Evolutionary conservation across 2,888 invertebrate species (phyloP).

Genomic region (Phymatocera aterrima): DNA sequence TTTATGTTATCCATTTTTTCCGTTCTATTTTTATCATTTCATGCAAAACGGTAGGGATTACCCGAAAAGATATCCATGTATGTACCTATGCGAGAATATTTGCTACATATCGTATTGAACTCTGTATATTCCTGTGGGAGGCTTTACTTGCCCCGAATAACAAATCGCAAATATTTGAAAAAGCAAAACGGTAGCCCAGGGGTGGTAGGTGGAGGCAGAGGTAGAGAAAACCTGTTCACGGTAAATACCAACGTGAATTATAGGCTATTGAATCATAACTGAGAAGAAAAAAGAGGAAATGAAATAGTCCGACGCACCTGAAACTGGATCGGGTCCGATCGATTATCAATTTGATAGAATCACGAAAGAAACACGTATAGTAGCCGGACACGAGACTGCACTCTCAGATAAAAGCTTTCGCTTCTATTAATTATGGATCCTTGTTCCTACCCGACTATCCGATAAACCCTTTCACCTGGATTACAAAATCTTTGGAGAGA

Average conservation of each 20-base stretch:
- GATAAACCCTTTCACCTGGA: slow-evolving; percentile 37
- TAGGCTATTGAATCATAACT: not conserved
- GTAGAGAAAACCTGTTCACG: not conserved
- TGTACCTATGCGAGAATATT: not conserved
- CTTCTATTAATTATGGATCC: slow-evolving; percentile 42
- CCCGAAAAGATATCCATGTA: not conserved
- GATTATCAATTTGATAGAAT: slow-evolving; percentile 29
- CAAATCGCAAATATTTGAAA: not conserved
- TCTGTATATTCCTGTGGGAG: not conserved
- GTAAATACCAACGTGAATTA: not conserved
- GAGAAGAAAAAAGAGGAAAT: no score
- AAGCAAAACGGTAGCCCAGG: no score
- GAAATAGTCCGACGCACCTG: not conserved
- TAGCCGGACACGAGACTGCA: slow-evolving; percentile 28
- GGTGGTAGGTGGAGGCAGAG: not conserved
- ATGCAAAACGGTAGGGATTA: not conserved
- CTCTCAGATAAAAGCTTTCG: slow-evolving; percentile 36
- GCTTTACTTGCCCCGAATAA: not conserved
- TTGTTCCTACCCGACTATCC: not conserved
- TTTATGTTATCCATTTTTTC: no score
- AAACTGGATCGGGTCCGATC: not conserved
- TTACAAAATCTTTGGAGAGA: slow-evolving; percentile 17
- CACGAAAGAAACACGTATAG: slow-evolving; percentile 9
- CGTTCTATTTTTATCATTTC: no score
- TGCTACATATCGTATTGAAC: not conserved